Base-by-base conservation (phyloP, 2,113 vertebrate genomes). In the Mionectes macconnelli region DNA sequence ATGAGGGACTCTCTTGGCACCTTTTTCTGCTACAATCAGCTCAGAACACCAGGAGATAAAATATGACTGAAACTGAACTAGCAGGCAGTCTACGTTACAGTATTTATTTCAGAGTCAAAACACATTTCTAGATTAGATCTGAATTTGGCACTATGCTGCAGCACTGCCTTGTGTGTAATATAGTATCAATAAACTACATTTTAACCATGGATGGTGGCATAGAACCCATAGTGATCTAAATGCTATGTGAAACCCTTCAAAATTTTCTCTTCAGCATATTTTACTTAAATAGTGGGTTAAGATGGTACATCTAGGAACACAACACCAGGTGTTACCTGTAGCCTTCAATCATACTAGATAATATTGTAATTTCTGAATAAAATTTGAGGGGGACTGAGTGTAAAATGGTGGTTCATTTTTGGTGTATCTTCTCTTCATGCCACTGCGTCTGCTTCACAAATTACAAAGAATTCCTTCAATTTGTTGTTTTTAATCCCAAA, bases 1-100 rank as follows among this genome's bases (percentile, higher is more conserved):
- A 77, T 64, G 60, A 84, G 91, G 83, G 62, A 70, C 91, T 73
- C 27, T 72, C 74, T 91, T 94, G 95, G 93, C 93, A 94, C 84
- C 57, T 93, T 95, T 89, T 96, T 93, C 83, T 93, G 86, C 85
- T 93, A 68, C 81, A 93, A 94, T 95, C 93, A 93, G 67, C 80
- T 94, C 73, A 76, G 66, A 94, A 89, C 89, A 80, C 69, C 25
- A 2, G 90, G 96, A 94, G 72, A 89, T 91, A 92, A 96, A 94
- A 92, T 95, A 97, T 53, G 56, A 67, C 86, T 93, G 78, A 92
- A 93, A 70, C 59, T 18, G 6, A 94, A 82, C 84, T 95, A 90
- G 90, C 84, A 95, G 76, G 93, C 82, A 93, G 74, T 80, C 64
- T 92, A 62, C 76, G 49, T 68, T 92, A 87, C 33, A 74, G 73